Evolutionary conservation across 2,113 vertebrate species (phyloP), one percentile per base, ranked within the genome.

Genomic region (Oncorhynchus keta): DNA sequence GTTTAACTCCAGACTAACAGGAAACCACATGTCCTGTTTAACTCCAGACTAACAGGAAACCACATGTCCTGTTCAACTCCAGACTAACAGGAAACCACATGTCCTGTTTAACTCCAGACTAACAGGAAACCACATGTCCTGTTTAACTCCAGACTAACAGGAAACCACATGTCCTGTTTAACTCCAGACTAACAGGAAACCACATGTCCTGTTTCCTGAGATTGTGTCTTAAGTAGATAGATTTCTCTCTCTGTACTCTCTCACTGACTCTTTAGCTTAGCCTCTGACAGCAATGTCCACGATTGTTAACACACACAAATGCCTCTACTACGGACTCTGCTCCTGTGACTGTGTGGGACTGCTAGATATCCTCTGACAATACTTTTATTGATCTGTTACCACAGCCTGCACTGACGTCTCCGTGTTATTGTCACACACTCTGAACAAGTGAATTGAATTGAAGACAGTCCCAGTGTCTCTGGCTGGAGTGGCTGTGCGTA

Each of bases 161-260:
- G 32, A 5, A 32, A 32, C 32, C 32, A 32, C 5, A 32, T 32
- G 5, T 32, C 32, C 32, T 5, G 32, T 32, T 32, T 5, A 32
- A 32, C 32, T 32, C 32, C 32, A 32, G 32, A 5, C 32, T 32
- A 32, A 32, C 32, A 32, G 32, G 5, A 5, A 32, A 32, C 32
- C 32, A 32, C 32, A 30, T 30, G 30, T 30, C 30, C 3, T 32
- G 24, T 24, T 39, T 39, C 39, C 39, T 24, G 80, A 78, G 80
- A 86, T 85, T 75, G 81, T 79, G 78, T 70, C 61, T 26, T 79
- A 81, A 77, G 78, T 73, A 74, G 9, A 35, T 32, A 8, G 5
- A 11, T 20, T 26, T 20, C 18, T 68, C 35, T 24, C 16, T 48
- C 68, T 48, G n/a, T 69, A 28, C 68, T 45, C 7, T 3, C 32